Conservation (phyloP, 2,888 invertebrate genomes). For the Bombyx huttoni region DNA sequence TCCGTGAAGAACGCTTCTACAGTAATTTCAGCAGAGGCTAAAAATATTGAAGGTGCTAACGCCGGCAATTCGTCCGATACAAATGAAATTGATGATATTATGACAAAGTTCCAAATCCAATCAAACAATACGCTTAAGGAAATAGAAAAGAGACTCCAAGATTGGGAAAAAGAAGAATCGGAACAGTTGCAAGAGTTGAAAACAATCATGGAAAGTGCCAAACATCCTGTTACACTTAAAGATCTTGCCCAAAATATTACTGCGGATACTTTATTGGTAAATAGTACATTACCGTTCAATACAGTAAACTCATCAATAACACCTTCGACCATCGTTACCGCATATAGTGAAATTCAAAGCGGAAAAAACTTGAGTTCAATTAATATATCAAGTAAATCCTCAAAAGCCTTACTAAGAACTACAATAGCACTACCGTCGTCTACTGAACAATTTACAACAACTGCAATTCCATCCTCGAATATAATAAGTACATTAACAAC, state of each 20-base stretch:
- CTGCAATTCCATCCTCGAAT: neutral
- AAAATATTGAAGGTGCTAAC: constrained; percentile 9
- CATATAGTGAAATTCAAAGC: too few species aligned
- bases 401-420: too few species aligned
- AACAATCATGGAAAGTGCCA: constrained; percentile 7
- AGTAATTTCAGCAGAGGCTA: constrained; percentile 7
- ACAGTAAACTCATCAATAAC: neutral
- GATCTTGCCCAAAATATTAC: neutral
- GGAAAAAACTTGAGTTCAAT: too few species aligned
- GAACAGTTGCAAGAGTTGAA: constrained; percentile 12
- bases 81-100: constrained; percentile 23
- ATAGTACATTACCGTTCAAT: neutral
- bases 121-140: constrained; percentile 12
- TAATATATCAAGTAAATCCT: too few species aligned
- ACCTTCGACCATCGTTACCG: neutral
- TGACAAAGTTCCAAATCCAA: constrained; percentile 20
- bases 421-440: too few species aligned
- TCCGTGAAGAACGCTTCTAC: neutral
- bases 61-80: constrained; percentile 25
- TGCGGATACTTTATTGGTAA: too few species aligned
- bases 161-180: constrained; percentile 20
- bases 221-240: neutral
- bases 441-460: neutral
- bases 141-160: constrained; percentile 15
- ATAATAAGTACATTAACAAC: constrained; percentile 4